Evolutionary conservation across 2,797 vertebrate genomes (phyloP).

Genomic region (Onychomys torridus): DNA sequence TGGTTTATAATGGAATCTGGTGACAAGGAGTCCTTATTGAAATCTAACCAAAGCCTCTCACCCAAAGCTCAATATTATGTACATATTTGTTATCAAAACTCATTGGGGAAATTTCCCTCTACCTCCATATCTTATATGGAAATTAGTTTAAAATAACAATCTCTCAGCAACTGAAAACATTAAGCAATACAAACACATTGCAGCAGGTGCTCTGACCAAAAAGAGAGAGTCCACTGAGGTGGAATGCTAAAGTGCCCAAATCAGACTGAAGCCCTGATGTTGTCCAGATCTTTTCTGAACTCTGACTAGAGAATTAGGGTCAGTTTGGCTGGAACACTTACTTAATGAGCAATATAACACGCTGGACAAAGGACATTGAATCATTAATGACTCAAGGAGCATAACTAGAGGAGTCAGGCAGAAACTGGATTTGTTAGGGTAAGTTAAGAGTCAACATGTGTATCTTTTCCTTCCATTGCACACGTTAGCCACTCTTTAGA

Average conservation of each 20-base stretch:
- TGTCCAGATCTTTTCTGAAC: background rate
- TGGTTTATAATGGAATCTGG: background rate
- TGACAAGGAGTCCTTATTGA: background rate
- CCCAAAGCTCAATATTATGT: conserved; percentile 3
- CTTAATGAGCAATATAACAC: background rate
- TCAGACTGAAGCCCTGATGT: background rate
- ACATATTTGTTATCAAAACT: conserved; percentile 40
- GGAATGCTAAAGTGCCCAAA: background rate
- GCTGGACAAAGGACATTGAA: background rate
- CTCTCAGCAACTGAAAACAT: background rate
- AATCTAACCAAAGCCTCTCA: background rate
- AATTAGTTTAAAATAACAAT: background rate
- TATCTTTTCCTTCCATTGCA: background rate
- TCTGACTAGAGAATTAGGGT: background rate
- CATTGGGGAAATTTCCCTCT: background rate
- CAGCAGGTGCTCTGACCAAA: background rate
- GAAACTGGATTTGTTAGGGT: background rate
- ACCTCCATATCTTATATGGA: background rate
- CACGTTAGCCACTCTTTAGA: background rate
- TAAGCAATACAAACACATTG: background rate
- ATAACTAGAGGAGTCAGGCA: background rate
- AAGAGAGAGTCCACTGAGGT: background rate
- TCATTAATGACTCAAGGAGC: background rate
- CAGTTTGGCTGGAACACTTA: background rate
- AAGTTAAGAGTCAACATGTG: background rate